Base-by-base conservation (phyloP, 2,113 vertebrate species). In the Seriola rivoliana region DNA sequence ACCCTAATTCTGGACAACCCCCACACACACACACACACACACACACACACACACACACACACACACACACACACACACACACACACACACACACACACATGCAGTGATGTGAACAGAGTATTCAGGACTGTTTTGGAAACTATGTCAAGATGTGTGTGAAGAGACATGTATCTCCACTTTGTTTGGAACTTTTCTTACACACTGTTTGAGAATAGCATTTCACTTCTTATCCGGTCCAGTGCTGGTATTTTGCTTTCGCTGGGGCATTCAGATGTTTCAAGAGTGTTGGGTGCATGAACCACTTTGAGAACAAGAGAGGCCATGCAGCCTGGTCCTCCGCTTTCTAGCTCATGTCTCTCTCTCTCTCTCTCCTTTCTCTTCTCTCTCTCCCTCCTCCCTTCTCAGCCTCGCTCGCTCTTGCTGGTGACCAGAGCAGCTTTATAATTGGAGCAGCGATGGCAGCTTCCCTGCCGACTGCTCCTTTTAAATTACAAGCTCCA, bases 371-470 rank as follows among this genome's bases (percentile, higher is more conserved):
- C 42, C 50, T 62, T 19, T 67, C 48, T 68, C 48, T 36, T 40
- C 58, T 64, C 66, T 34, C 52, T 50, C 54, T 50, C 68, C 13
- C 71, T 62, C 63, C 68, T 71, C 82, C 52, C 78, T 48, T 79
- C 62, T 78, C 73, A 62, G 54, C 71, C 72, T 78, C 38, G 10
- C 65, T 77, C 71, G 70, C 67, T 84, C 72, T 81, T 73, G 64
- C 91, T 90, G 74, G 91, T 92, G 93, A 93, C 88, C 91, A 85
- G 84, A 92, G 95, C 94, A 94, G 91, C 93, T 96, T 96, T 96
- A 95, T 96, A 97, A 96, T 96, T 96, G 95, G 95, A 93, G 93
- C 92, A 91, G 90, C 71, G 75, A 95, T 96, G 95, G 95, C 95
- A 96, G 95, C 94, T 95, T 95, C 93, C 92, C 78, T 86, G 88